Conservation (phyloP, 2,888 invertebrate species). For the Pseudococcus longispinus region DNA sequence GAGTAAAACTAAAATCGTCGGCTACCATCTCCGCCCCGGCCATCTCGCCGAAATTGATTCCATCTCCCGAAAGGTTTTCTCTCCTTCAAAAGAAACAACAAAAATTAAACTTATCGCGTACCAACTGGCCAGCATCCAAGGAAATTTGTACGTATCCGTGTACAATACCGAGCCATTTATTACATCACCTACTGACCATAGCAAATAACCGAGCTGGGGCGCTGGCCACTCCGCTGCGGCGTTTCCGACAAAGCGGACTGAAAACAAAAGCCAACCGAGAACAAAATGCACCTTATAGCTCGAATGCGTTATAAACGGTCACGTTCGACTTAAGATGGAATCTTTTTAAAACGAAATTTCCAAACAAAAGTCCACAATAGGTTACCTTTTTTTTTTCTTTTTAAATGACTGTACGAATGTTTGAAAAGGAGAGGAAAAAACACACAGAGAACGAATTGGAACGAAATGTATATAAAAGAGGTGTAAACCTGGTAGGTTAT, state of each 20-base stretch:
- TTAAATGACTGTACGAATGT: background rate
- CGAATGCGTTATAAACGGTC: constrained; percentile 42
- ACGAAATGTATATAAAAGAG: constrained; percentile 5
- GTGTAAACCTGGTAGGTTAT: constrained; percentile 11
- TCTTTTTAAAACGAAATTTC: background rate
- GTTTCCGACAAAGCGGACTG: background rate
- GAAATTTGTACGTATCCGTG: constrained; percentile 1
- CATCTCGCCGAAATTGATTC: background rate
- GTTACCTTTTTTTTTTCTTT: background rate
- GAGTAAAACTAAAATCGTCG: background rate
- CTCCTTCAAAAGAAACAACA: background rate
- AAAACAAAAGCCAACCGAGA: background rate
- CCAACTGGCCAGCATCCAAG: constrained; percentile 15
- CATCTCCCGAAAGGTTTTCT: background rate
- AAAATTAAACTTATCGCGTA: constrained; percentile 10
- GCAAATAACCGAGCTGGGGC: background rate
- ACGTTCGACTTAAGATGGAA: constrained; percentile 41
- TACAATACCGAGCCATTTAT: constrained; percentile 13
- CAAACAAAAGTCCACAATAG: constrained; percentile 16
- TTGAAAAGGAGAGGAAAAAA: background rate
- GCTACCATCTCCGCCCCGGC: background rate
- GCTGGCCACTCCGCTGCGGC: background rate
- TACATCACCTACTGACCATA: constrained; percentile 11
- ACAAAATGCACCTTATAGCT: constrained; percentile 33
- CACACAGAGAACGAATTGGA: background rate